Evolutionary conservation across 1,140 invertebrate species (phyloP), one percentile per base, ranked within the genome.

Genomic region (Drosophila nannoptera): DNA sequence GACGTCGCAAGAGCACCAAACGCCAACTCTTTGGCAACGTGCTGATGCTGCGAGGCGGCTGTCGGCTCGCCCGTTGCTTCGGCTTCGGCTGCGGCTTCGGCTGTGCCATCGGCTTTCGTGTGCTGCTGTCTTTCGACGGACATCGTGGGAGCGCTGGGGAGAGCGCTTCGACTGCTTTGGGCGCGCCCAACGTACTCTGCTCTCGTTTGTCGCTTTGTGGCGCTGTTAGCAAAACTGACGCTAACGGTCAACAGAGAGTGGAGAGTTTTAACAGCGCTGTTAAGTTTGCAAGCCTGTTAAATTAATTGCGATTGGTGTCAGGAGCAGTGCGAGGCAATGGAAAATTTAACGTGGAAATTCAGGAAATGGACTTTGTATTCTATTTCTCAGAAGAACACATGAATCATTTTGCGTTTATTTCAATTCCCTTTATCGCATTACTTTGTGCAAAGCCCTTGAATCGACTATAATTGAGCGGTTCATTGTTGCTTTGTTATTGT

Each of bases 121-220:
- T 22, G 29, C 38, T 35, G 49, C 16, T 31, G 11, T 6, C 69
- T 22, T 50, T 63, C 22, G 12, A 31, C 36, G 45, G 11, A 36
- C 33, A 38, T 45, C 50, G 35, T 62, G 62, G 53, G 73, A 59
- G 35, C 11, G 7, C 3, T 22, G 16, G 22, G 22, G 35, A 45
- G 54, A 54, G 42, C 56, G 36, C 22, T 40, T 14, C 58, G 35
- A n/a, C 16, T 22, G 31, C 7, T 64, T 64, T 74, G 80, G 80
- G 73, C 66, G 81, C 80, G 80, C 69, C 74, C 69, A 14, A 45
- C 12, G 11, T 63, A 40, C 22, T 32, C 36, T 6, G 16, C 52
- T 56, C 33, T 38, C 6, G 22, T 45, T 72, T 84, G 80, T 77
- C 11, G 81, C 73, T 54, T 70, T 84, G 80, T 84, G 5, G 80